Conservation (phyloP, 2,797 vertebrate genomes). For the Peromyscus aztecus region DNA sequence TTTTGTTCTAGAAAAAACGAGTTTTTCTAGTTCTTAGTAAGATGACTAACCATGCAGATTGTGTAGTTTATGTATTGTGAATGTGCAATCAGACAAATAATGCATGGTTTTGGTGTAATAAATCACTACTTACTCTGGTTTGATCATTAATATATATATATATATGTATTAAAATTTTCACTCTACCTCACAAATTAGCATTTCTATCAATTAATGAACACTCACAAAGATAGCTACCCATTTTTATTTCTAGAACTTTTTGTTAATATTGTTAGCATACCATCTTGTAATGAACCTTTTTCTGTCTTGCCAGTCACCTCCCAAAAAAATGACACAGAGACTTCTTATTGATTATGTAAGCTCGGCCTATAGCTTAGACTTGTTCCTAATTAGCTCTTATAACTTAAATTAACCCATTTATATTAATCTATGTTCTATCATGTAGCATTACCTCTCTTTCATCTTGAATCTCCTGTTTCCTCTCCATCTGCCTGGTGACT, state of each 20-base stretch:
- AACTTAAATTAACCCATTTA: not conserved
- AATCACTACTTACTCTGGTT: not conserved
- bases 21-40: not conserved
- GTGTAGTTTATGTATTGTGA: not conserved
- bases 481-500: not conserved
- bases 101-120: not conserved
- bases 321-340: not conserved
- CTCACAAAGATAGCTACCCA: not conserved
- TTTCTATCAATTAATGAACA: not conserved
- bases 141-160: not conserved
- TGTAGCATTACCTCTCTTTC: fast-evolving
- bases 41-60: not conserved
- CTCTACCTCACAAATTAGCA: not conserved
- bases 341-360: not conserved
- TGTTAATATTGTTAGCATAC: not conserved
- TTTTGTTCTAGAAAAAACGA: not conserved
- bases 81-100: not conserved
- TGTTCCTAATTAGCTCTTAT: not conserved
- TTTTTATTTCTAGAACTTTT: constrained; percentile 44
- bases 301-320: not conserved
- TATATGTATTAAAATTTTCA: not conserved
- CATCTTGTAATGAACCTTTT: not conserved
- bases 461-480: not conserved
- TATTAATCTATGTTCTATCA: not conserved
- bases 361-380: not conserved